Conservation (phyloP, 1,140 invertebrate genomes). For the Monochamus saltuarius region DNA sequence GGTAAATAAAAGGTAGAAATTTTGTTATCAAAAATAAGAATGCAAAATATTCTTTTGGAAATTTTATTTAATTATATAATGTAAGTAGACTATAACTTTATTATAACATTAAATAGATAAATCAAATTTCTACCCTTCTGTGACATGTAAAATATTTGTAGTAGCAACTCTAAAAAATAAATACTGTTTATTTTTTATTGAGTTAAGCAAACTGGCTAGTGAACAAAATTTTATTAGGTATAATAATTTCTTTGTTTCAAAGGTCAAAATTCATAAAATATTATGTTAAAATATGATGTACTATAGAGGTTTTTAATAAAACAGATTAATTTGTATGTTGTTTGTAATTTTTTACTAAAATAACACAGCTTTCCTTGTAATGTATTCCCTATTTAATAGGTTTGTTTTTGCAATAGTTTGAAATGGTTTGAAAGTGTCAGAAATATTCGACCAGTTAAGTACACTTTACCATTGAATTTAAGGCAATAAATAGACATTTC, state of each 20-base stretch:
- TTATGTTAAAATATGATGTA: conserved; percentile 1
- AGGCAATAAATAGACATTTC: no score
- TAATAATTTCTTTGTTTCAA: conserved; percentile 14
- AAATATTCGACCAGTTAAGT: no score
- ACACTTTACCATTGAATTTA: no score
- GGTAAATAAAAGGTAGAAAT: background rate
- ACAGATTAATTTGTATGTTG: background rate
- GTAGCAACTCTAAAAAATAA: conserved; percentile 6
- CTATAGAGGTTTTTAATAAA: conserved; percentile 1
- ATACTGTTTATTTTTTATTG: conserved; percentile 15
- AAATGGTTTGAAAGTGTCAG: no score
- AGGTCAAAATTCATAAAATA: background rate
- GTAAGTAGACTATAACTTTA: background rate
- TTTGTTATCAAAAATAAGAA: conserved; percentile 1
- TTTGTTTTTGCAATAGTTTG: no score
- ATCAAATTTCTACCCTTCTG: background rate
- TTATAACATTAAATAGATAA: background rate
- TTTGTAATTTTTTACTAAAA: background rate
- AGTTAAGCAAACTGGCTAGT: background rate
- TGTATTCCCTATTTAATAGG: no score
- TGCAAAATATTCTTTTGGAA: background rate
- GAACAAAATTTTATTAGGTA: conserved; percentile 11
- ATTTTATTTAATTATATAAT: background rate
- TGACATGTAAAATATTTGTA: background rate
- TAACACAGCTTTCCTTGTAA: no score